A percentile compares a stretch with the other conserved stretches of the same genome.
phyloP scores from a whole-genome alignment of 1,140 invertebrate genomes.

The Brachionus rubens region DNA sequence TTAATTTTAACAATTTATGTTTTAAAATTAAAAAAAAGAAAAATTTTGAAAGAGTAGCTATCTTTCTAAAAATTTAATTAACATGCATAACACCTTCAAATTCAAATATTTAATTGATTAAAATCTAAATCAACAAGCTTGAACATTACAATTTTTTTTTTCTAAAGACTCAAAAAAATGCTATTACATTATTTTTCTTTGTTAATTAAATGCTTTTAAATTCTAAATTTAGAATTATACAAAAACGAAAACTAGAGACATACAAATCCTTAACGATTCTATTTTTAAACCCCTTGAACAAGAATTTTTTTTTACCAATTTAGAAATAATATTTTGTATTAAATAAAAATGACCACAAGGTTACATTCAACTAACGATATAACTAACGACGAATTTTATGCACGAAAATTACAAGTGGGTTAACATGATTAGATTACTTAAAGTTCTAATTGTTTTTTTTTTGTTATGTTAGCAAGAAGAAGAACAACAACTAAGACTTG shows the following conservation, averaged over 20 bases:
- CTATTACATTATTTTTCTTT: too few species aligned
- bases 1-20: slow-evolving; percentile 5
- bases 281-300: too few species aligned
- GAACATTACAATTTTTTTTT: too few species aligned
- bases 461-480: not conserved
- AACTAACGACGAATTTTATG: not conserved
- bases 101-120: too few species aligned
- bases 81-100: not conserved
- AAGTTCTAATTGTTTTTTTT: not conserved
- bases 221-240: too few species aligned
- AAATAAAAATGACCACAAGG: not conserved
- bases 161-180: not conserved
- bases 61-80: not conserved
- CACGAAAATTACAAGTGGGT: not conserved
- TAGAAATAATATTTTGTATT: not conserved
- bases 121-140: too few species aligned
- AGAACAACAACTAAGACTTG: not conserved
- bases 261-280: too few species aligned
- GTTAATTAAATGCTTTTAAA: too few species aligned
- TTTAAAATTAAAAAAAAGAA: not conserved
- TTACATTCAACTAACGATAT: not conserved
- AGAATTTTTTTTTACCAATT: too few species aligned
- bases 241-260: too few species aligned
- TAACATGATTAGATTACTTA: not conserved
- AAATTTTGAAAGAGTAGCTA: slow-evolving; percentile 22